phyloP scores from a whole-genome alignment of 2,113 vertebrate species.

The Neodon shergylaensis region DNA sequence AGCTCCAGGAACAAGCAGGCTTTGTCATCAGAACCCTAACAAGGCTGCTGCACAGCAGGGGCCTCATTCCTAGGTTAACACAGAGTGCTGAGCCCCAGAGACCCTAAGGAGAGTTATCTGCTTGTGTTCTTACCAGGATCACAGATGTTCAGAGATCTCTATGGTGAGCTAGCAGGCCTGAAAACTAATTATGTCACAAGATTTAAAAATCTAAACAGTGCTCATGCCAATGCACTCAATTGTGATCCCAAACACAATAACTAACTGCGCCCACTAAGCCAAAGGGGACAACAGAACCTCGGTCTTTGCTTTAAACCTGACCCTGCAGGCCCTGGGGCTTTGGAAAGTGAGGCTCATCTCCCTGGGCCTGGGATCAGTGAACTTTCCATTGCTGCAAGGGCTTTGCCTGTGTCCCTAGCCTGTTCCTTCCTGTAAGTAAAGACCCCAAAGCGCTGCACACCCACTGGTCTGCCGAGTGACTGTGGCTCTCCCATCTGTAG shows the following conservation, averaged over 20 bases:
- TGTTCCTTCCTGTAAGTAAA: neutral
- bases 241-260: neutral
- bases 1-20: fast-evolving
- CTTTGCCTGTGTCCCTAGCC: neutral
- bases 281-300: too few relatives aligned
- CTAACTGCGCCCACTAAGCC: neutral
- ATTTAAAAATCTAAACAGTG: neutral
- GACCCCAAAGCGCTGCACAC: neutral
- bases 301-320: neutral
- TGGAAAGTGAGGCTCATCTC: neutral
- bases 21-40: neutral
- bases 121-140: neutral
- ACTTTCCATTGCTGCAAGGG: too few relatives aligned
- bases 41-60: neutral
- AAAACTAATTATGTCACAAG: neutral
- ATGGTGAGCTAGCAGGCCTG: neutral
- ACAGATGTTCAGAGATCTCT: neutral
- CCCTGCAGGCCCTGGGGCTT: neutral
- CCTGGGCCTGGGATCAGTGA: too few relatives aligned
- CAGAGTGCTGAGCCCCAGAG: neutral
- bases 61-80: neutral
- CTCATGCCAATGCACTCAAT: neutral
- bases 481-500: neutral
- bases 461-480: neutral
- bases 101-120: neutral